These are phyloP conservation scores for Caiman crocodilus DNA, from an alignment of 2,797 vertebrate species.

Conservation along the genomic window DNA sequence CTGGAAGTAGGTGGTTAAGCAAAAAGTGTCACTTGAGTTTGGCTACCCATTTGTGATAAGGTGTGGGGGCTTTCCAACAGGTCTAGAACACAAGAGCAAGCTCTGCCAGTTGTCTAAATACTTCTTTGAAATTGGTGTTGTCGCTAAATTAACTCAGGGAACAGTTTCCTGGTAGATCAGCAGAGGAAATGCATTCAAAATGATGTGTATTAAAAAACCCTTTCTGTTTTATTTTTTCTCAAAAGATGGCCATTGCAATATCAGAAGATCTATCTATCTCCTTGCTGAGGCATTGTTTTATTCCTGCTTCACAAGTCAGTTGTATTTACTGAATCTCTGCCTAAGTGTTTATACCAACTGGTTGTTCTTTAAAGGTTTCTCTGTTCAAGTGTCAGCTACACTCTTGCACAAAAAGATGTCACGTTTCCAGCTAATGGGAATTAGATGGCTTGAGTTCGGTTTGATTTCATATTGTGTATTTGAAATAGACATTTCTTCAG, in stretches of 20 bases:
- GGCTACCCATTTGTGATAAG: neutral
- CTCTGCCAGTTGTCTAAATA: too few relatives aligned
- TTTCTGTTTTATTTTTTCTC: neutral
- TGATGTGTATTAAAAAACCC: neutral
- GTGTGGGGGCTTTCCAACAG: neutral
- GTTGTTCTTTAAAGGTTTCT: neutral
- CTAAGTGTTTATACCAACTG: neutral
- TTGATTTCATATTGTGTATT: neutral
- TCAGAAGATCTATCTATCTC: neutral
- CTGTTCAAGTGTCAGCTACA: neutral
- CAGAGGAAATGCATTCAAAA: neutral
- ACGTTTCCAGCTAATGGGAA: neutral
- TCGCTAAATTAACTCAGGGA: too few relatives aligned
- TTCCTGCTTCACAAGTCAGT: neutral
- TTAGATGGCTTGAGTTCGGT: neutral
- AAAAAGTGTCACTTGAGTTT: neutral
- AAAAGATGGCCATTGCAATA: neutral
- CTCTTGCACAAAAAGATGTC: neutral
- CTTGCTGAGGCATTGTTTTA: accelerated
- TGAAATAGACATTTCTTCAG: neutral
- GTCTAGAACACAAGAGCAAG: neutral
- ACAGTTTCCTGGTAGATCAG: neutral
- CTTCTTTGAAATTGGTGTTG: too few relatives aligned
- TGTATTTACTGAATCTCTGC: neutral
- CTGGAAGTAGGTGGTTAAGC: neutral